These are phyloP conservation scores for Enteromius argenteus DNA, from an alignment of 2,797 vertebrate species.

Conservation along the genomic window DNA sequence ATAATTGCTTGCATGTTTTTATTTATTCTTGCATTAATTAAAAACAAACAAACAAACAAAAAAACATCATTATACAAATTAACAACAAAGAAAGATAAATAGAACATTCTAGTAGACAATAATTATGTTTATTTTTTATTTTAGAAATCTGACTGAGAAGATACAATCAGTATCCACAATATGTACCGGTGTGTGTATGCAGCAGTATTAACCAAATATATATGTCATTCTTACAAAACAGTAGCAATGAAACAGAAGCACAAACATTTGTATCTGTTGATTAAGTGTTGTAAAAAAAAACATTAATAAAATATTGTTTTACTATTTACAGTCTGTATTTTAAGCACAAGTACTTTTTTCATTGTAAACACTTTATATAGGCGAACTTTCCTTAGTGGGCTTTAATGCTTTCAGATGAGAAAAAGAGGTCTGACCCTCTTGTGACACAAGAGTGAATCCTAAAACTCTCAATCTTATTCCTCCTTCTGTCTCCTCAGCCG, in stretches of 20 bases:
- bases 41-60: background rate
- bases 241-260: background rate
- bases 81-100: background rate
- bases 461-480: conserved; percentile 62
- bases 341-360: background rate
- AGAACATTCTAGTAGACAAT: background rate
- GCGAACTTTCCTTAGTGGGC: background rate
- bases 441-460: background rate
- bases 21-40: background rate
- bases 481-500: conserved; percentile 70
- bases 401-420: background rate
- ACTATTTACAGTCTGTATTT: conserved; percentile 1
- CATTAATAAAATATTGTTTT: background rate
- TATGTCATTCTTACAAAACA: background rate
- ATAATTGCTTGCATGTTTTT: background rate
- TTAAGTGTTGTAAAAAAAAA: conserved; percentile 19
- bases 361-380: background rate
- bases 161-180: background rate
- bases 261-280: background rate
- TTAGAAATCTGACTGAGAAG: background rate
- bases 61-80: background rate
- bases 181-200: background rate
- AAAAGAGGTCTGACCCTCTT: background rate
- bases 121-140: conserved; percentile 7
- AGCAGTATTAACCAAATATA: background rate